Evolutionary conservation across 2,888 invertebrate species (phyloP), one percentile per base, ranked within the genome.

Genomic region (Megastigmus dorsalis): DNA sequence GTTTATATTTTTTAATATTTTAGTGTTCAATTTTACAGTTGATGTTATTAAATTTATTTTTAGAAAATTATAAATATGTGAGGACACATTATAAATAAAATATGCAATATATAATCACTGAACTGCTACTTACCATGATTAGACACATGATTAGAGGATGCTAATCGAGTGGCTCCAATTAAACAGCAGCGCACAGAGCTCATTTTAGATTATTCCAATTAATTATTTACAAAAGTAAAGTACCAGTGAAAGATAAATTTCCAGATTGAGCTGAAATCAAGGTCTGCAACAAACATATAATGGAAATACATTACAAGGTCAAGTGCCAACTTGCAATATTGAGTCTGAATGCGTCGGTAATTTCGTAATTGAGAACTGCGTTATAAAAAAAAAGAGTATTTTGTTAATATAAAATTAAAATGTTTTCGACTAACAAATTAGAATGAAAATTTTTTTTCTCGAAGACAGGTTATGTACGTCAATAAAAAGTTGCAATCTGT

Each of bases 121-220:
- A 57, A 38, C 0, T 48, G 23, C 28, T 23, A 78, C 82, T 84
- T 67, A 88, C 88, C 86, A 77, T 86, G 84, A 79, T 84, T 85
- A 50, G 83, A 81, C 45, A 86, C 83, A 75, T 87, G 84, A 80
- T 82, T 86, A 9, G 86, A 82, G 9, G 86, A 82, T 62, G 84
- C 87, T 75, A 88, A 77, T 70, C 88, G 86, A 45, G 85, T 84
- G 13, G 85, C 87, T 68, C 83, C 83, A 68, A 87, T 83, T 75
- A 87, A 80, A 75, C 88, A 88, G 76, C 87, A 88, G 63, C 88
- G 85, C 59, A 87, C 86, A 55, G 86, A 85, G 79, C 88, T 88
- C 88, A 88, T 88, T 77, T 62, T 82, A 68, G 55, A 55, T 30
- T 15, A 28, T 41, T 67, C 18, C 4, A 57, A 54, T 43, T 41